Evolutionary conservation across 2,113 vertebrate species (phyloP), one percentile per base, ranked within the genome.

Genomic region (Colaptes auratus): DNA sequence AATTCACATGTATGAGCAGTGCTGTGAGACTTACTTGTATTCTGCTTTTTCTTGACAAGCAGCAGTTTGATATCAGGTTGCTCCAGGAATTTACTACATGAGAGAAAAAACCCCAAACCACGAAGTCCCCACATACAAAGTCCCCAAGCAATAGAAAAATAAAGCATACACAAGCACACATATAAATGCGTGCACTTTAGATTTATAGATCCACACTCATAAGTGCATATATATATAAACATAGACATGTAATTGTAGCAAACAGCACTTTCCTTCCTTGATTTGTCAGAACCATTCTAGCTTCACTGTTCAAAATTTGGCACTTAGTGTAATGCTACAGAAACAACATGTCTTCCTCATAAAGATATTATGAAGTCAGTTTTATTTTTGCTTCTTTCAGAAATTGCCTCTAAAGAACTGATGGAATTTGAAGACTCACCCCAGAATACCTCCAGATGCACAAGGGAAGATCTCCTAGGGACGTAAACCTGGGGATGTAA

Each of bases 211-310:
- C 15, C 3, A 35, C 2, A 10, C 15, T 20, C 21, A 50, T 3
- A 52, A 27, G 4, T 46, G 16, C 44, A 28, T 7, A 14, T 20
- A 35, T 24, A 15, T 8, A 23, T 35, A 72, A 58, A 63, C 12
- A 20, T 3, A 39, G 30, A 12, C 25, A 33, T 72, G 24, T 23
- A 76, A 7, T 42, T 56, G 8, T 30, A 71, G 36, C 60, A 77
- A 92, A 23, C 15, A 44, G 9, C 18, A n/a, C 58, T 93, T 91
- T 60, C 72, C 64, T 65, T 36, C 39, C 79, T 58, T 80, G 61
- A 63, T 94, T 97, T 92, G 83, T 58, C 66, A 95, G 76, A 92
- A 16, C 44, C 42, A 39, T 90, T 80, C 59, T 46, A 80, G 58
- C 27, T 84, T 82, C 64, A 20, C 56, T 30, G 21, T 82, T 61